Percentiles rank a stretch among this genome's conserved stretches.
phyloP scores from a whole-genome alignment of 2,888 invertebrate species.

The Pocota personata region DNA sequence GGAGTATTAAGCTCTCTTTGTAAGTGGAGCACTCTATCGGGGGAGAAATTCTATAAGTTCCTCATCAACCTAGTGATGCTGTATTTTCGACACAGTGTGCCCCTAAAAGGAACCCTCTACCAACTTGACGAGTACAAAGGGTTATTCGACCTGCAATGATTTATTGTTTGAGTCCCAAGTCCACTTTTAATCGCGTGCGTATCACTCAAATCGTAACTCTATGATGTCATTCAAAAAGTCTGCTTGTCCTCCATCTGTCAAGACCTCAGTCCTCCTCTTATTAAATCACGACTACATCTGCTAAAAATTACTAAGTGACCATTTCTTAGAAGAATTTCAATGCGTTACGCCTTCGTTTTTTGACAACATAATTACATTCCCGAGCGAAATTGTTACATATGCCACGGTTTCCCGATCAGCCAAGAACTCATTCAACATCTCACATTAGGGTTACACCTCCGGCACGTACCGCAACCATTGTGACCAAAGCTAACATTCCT shows the following conservation, averaged over 20 bases:
- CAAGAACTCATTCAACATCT: conserved; percentile 1
- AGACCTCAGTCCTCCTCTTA: neutral
- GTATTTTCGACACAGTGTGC: no score
- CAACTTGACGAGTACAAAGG: no score
- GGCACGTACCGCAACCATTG: conserved; percentile 45
- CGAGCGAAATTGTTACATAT: neutral
- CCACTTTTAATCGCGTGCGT: no score
- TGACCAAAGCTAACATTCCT: conserved; percentile 30
- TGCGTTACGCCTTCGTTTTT: conserved; percentile 18
- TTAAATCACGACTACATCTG: neutral
- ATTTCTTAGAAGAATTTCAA: neutral
- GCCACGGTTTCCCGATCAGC: neutral
- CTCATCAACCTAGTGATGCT: no score
- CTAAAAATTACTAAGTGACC: conserved; percentile 8
- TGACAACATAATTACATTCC: neutral
- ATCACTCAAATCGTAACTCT: no score
- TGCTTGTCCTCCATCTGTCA: neutral
- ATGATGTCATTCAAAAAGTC: no score
- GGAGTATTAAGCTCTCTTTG: no score
- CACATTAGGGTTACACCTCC: conserved; percentile 52
- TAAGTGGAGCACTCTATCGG: no score
- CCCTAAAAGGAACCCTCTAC: no score
- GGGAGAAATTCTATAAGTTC: no score
- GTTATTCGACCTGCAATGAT: no score
- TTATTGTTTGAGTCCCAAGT: no score